These are phyloP conservation scores for Chlorops oryzae DNA, from an alignment of 1,140 invertebrate species.

Conservation along the genomic window DNA sequence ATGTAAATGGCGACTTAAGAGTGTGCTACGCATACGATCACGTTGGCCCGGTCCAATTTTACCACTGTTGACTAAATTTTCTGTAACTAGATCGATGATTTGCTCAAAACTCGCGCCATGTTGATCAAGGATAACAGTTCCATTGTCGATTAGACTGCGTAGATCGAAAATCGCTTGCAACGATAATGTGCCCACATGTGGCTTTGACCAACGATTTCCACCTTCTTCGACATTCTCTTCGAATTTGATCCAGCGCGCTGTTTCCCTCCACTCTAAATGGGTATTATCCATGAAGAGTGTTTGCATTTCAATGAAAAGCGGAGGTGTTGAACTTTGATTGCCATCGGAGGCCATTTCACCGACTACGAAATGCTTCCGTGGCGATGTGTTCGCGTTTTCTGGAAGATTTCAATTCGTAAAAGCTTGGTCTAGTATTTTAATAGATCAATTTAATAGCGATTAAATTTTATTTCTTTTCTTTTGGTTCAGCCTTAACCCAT, in stretches of 20 bases:
- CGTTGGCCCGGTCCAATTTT: conserved; percentile 66
- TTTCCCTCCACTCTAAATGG: conserved; percentile 93
- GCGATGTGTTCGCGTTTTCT: too few species aligned
- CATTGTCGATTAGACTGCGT: conserved; percentile 78
- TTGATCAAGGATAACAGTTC: conserved; percentile 86
- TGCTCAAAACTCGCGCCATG: conserved; percentile 78
- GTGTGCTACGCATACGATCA: conserved; percentile 79
- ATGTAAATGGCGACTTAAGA: conserved; percentile 88
- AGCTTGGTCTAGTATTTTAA: too few species aligned
- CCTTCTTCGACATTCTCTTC: conserved; percentile 93
- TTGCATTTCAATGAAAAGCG: conserved; percentile 93
- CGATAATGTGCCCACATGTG: conserved; percentile 86
- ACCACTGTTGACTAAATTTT: conserved; percentile 82
- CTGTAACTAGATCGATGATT: conserved; percentile 83
- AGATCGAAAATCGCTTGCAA: conserved; percentile 87
- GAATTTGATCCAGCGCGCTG: conserved; percentile 94
- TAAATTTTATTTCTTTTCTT: too few species aligned
- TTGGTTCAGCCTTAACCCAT: too few species aligned
- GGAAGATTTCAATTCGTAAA: too few species aligned
- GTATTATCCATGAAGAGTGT: conserved; percentile 81
- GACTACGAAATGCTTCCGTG: conserved; percentile 91
- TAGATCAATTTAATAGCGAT: too few species aligned
- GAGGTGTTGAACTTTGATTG: conserved; percentile 74
- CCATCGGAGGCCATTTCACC: conserved; percentile 89
- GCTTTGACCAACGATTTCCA: conserved; percentile 91